Conservation (phyloP, 2,797 vertebrate species). For the Etheostoma nigrum region DNA sequence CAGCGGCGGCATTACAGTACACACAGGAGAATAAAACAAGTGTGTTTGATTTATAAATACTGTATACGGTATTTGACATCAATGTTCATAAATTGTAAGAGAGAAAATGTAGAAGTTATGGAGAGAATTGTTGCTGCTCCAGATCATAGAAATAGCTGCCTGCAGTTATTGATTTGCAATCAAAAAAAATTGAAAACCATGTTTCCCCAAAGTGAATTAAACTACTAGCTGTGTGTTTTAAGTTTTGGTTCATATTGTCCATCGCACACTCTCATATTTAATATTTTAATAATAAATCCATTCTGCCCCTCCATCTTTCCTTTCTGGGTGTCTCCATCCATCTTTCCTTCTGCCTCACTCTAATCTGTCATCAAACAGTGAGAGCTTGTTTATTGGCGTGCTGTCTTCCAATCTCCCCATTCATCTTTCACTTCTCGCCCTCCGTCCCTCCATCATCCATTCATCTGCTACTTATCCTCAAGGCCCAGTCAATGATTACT, state of each 20-base stretch:
- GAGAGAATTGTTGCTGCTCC: conserved; percentile 23
- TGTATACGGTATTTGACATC: conserved; percentile 34
- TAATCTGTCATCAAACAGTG: conserved; percentile 55
- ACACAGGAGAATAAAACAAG: conserved; percentile 48
- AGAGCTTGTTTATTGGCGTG: conserved; percentile 63
- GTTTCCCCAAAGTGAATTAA: conserved; percentile 24
- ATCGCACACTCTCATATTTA: neutral
- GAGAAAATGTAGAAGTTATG: conserved; percentile 14
- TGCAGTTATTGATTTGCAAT: conserved; percentile 38
- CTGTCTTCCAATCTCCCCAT: conserved; percentile 45
- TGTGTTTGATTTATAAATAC: conserved; percentile 59
- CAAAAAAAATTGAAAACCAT: conserved; percentile 7
- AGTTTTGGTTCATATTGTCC: conserved; percentile 2
- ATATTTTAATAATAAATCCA: neutral
- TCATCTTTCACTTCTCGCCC: conserved; percentile 50
- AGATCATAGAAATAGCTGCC: conserved; percentile 45
- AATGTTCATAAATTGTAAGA: conserved; percentile 45
- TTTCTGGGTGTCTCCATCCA: conserved; percentile 33
- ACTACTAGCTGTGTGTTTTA: neutral
- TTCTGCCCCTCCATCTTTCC: conserved; percentile 11
- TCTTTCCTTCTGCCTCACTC: conserved; percentile 32
- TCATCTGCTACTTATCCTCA: conserved; percentile 66
- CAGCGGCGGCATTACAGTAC: conserved; percentile 41
- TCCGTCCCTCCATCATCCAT: conserved; percentile 44
- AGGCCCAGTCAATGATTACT: conserved; percentile 74